Conservation (phyloP, 1,140 invertebrate genomes). For the Zaprionus capensis region DNA sequence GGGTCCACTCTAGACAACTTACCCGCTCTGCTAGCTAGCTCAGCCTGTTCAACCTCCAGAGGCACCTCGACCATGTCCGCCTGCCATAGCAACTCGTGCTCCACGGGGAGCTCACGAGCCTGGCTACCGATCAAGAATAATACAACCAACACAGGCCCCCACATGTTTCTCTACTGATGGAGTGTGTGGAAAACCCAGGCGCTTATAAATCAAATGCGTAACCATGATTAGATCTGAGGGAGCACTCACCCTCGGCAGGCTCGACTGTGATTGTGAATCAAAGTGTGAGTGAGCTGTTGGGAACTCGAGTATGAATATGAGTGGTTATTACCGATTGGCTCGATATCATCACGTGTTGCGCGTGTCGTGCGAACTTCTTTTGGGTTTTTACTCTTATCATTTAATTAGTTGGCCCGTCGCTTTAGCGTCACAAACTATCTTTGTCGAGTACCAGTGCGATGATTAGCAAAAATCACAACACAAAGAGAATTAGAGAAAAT, state of each 20-base stretch:
- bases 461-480: conserved; percentile 5
- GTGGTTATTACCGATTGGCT: conserved; percentile 38
- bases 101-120: conserved; percentile 50
- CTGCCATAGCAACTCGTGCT: conserved; percentile 48
- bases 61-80: conserved; percentile 55
- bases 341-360: conserved; percentile 56
- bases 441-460: conserved; percentile 1
- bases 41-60: conserved; percentile 19
- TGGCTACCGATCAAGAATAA: conserved; percentile 41
- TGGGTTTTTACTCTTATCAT: conserved; percentile 55
- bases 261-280: not conserved
- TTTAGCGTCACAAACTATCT: conserved; percentile 46
- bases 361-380: conserved; percentile 46
- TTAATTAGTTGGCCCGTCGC: conserved; percentile 61
- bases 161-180: conserved; percentile 59
- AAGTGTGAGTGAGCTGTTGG: not conserved
- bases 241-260: not conserved
- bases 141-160: conserved; percentile 53
- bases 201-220: conserved; percentile 58
- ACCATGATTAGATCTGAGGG: conserved; percentile 61
- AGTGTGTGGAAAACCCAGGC: conserved; percentile 15
- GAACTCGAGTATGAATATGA: not conserved
- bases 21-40: conserved; percentile 44
- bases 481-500: not conserved
- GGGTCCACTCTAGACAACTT: not conserved